Base-by-base conservation (phyloP, 2,888 invertebrate species). In the Ceratothoa steindachneri region DNA sequence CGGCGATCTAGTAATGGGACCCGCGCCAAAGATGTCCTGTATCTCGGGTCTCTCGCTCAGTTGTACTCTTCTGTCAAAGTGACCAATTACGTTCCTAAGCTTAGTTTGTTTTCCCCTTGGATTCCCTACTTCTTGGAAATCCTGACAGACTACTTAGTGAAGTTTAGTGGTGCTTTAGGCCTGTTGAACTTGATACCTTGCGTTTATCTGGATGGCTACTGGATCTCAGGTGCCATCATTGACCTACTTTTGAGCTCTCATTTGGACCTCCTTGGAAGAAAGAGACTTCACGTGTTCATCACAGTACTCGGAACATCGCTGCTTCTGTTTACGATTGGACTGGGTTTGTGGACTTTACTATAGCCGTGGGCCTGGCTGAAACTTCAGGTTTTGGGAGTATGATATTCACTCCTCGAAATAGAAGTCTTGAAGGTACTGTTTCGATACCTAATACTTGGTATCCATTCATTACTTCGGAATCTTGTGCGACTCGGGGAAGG, bases 131-230 rank as follows among this genome's bases (percentile, higher is more conserved):
- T 74, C 55, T 91, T 92, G 0, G 89, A 90, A 80, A 86, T 88
- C 24, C 86, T 91, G 81, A 89, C 90, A 78, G 89, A 92, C 81
- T 95, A 95, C 85, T 87, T 93, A 81, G 90, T 91, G 79, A 90
- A 92, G 80, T 93, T 93, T 85, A 97, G 97, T 15, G 89, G 93
- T 81, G 97, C 97, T 0, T 87, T 97, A 82, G 96, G 91, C 9
- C 87, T 97, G 80, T 86, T 97, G 30, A 98, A 98, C 86, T 89
- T 95, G 5, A 88, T 97, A 75, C 97, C 97, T 0, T 95, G 96
- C 84, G 92, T 93, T 83, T 93, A 91, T 77, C 90, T 96, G 83
- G 97, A 98, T 85, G 97, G 97, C 0, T 93, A 97, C 19, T 74
- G 73, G 73, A 77, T 80, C 31, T 72, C 67, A 52, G 75, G 68